Evolutionary conservation across 2,797 vertebrate species (phyloP), one percentile per base, ranked within the genome.

Genomic region (Microctenopoma lineatum): DNA sequence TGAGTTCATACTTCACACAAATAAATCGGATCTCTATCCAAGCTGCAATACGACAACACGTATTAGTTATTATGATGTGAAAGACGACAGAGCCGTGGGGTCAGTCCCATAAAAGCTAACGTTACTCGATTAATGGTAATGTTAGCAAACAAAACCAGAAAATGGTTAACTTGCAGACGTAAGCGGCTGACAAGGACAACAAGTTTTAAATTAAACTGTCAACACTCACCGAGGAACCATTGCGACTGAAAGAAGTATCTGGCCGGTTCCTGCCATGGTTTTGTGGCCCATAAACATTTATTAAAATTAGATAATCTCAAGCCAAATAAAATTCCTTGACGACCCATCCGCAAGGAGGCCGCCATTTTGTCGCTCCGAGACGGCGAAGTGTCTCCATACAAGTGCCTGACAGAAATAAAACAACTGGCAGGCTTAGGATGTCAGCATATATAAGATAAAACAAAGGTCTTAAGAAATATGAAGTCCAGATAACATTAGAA

Each of bases 341-440:
- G 93, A 86, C 92, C 91, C 79, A 94, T 72, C 68, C 88, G 90
- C 74, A 94, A 90, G 93, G 94, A 94, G 78, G 93, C 91, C 81
- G 94, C 94, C 94, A 94, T 95, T 81, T 90, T 92, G 65, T 90
- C 84, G 87, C 85, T 92, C 90, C 92, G 83, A 46, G 45, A 59
- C 36, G 14, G 42, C 52, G n/a, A 69, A 51, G 60, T 0, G 63
- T 74, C 84, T 7, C 85, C 54, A 0, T 11, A 1, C 0, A 16
- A 0, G 3, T 81, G 91, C 93, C 92, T 89, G 89, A 70, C 29
- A 1, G 25, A 36, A 79, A 85, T 73, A 36, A 1, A 25, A n/a
- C 5, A 4, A 2, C 8, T 0, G 0, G 1, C 7, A 0, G 5
- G 4, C 12, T 1, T 5, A n/a, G 5, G 1, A 16, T 0, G 0